Evolutionary conservation across 1,140 invertebrate species (phyloP).

Genomic region (Camponotus floridanus): DNA sequence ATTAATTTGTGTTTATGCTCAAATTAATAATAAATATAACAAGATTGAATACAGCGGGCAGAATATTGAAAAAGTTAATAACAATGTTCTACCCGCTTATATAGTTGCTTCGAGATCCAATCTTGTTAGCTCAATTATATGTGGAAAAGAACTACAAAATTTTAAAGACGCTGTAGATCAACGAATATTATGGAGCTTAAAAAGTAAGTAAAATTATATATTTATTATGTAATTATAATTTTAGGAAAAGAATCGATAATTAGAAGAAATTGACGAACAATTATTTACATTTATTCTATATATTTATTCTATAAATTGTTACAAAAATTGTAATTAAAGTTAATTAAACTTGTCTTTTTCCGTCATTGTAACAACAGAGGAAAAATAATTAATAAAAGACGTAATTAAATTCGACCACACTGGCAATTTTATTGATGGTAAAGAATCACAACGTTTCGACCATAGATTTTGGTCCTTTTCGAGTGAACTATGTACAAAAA

Average conservation of each 20-base stretch:
- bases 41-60: not conserved
- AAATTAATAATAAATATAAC: not conserved
- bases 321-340: not conserved
- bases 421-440: too few relatives aligned
- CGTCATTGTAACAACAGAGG: too few relatives aligned
- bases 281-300: not conserved
- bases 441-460: too few relatives aligned
- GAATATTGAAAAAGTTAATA: not conserved
- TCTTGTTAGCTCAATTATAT: conserved; percentile 72
- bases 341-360: not conserved
- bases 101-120: conserved; percentile 65
- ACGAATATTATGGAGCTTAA: conserved; percentile 78
- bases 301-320: too few relatives aligned
- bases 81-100: conserved; percentile 74
- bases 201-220: conserved; percentile 75
- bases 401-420: too few relatives aligned
- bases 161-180: conserved; percentile 76
- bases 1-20: not conserved
- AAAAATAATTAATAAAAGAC: too few relatives aligned
- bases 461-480: too few relatives aligned
- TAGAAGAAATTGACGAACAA: not conserved
- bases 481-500: too few relatives aligned
- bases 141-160: conserved; percentile 71
- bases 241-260: not conserved
- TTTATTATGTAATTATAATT: not conserved